Base-by-base conservation (phyloP, 2,113 vertebrate species). In the Eupsittula cactorum region DNA sequence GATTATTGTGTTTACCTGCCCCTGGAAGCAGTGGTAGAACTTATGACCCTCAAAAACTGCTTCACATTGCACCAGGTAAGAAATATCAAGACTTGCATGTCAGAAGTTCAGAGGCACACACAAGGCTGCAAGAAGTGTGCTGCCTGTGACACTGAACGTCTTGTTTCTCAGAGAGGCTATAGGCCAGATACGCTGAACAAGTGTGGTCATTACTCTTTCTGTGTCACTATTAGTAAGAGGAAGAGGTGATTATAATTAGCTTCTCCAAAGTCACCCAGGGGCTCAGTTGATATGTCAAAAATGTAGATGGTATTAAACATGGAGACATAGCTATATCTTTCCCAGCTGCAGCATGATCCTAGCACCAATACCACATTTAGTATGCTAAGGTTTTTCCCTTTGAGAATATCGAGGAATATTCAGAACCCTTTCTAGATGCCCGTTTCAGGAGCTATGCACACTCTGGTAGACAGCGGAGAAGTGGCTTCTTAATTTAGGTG, bases 211-310 rank as follows among this genome's bases (percentile, higher is more conserved):
- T 94, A 67, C 68, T 94, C 85, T 90, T 91, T 67, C 84, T 69
- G 39, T 88, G 63, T 59, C 59, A 71, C 69, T 76, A 31, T 82
- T 86, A 78, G 67, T 37, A 91, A 88, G 67, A 57, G 53, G 76
- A 92, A 90, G 46, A 92, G 64, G 64, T 88, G 68, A 80, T 75
- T 88, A 71, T 90, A 86, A 83, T 86, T 67, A 90, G n/a, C 29
- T 35, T 71, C 37, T 70, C 63, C 83, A 82, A 83, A 96, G 70
- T 92, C 46, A 90, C 76, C 42, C 24, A 74, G 70, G 29, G 57
- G 60, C 86, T 94, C 35, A n/a, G 57, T 42, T 68, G 73, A 67
- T 67, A 55, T 39, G 63, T 94, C 79, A 91, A 63, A 94, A 80
- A 59, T 15, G 41, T 53, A 63, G 79, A 67, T 70, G 63, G 65